These are phyloP conservation scores for Hormaphis cornu DNA, from an alignment of 1,140 invertebrate species.

Conservation along the genomic window DNA sequence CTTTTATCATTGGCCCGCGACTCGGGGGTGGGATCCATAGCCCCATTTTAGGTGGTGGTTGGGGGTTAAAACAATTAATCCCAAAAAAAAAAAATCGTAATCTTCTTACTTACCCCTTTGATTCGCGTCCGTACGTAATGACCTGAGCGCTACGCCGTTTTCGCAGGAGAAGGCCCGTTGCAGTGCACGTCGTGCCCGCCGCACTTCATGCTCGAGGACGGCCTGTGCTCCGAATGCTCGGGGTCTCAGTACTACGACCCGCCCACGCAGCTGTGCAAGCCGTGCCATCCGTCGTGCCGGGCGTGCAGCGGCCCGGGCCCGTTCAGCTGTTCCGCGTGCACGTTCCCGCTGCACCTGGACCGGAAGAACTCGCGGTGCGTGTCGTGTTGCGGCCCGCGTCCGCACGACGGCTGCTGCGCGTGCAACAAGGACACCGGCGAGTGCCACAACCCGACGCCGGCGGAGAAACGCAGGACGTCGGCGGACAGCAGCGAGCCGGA, in stretches of 20 bases:
- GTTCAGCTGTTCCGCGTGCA: constrained; percentile 58
- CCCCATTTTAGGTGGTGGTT: too few species aligned
- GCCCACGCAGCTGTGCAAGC: constrained; percentile 54
- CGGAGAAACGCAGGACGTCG: constrained; percentile 62
- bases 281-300: constrained; percentile 57
- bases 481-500: background rate
- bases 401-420: constrained; percentile 52
- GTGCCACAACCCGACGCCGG: constrained; percentile 47
- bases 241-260: constrained; percentile 62
- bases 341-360: constrained; percentile 54
- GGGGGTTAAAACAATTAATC: too few species aligned
- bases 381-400: constrained; percentile 50
- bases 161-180: constrained; percentile 56
- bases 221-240: constrained; percentile 61
- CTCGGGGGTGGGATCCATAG: too few species aligned
- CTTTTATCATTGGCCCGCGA: too few species aligned
- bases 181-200: constrained; percentile 62
- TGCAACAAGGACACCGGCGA: constrained; percentile 54
- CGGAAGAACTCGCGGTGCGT: constrained; percentile 64
- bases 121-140: too few species aligned
- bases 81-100: too few species aligned
- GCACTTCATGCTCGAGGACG: constrained; percentile 62
- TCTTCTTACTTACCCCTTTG: too few species aligned
- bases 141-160: constrained; percentile 34
- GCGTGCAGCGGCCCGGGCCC: constrained; percentile 60